Evolutionary conservation across 2,113 vertebrate species (phyloP).

Genomic region (Aspidoscelis tigris): DNA sequence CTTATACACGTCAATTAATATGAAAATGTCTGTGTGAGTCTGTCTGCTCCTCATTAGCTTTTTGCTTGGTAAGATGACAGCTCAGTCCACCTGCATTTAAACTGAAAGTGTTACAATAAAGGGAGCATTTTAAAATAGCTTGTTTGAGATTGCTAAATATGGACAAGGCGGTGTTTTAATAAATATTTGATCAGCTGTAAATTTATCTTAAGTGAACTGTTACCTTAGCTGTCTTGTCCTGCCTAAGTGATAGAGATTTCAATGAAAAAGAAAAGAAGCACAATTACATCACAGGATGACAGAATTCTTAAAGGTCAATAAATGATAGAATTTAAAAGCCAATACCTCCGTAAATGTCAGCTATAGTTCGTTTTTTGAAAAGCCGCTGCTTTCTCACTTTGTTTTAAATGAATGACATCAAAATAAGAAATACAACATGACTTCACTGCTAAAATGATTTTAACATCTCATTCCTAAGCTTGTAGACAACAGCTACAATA

Average conservation of each 20-base stretch:
- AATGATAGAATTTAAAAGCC: not conserved
- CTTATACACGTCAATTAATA: not conserved
- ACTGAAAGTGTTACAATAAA: not conserved
- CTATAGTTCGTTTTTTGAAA: not conserved
- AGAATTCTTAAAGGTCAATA: not conserved
- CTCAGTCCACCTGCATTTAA: not conserved
- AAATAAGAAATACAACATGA: not conserved
- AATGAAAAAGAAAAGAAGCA: not conserved
- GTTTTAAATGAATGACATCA: not conserved
- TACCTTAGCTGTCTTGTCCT: not conserved
- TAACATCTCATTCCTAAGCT: not conserved
- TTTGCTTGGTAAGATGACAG: not conserved
- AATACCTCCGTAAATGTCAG: not conserved
- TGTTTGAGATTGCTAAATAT: not conserved
- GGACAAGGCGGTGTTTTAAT: not conserved
- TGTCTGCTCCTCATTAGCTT: fast-evolving
- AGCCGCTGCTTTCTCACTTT: not conserved
- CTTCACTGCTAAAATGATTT: not conserved
- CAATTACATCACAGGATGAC: not conserved
- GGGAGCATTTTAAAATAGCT: not conserved
- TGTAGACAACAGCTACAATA: not conserved
- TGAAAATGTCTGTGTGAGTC: not conserved
- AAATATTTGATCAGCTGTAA: not conserved
- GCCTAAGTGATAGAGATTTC: not conserved
- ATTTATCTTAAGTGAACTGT: not conserved